These are phyloP conservation scores for Lordiphosa collinella DNA, from an alignment of 1,140 invertebrate genomes.

Conservation along the genomic window DNA sequence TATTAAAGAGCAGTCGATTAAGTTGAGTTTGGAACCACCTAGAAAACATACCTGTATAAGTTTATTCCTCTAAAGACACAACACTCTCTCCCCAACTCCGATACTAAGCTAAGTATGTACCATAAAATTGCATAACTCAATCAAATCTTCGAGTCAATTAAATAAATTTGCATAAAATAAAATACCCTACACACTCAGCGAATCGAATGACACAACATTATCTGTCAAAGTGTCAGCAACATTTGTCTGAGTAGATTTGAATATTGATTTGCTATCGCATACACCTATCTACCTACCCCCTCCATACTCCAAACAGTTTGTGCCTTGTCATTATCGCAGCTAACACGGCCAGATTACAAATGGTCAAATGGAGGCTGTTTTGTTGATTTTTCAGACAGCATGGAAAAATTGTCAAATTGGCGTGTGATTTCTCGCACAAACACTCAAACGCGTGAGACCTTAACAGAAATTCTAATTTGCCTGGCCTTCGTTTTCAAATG, in stretches of 20 bases:
- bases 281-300: conserved; percentile 1
- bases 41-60: too few species aligned
- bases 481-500: conserved; percentile 59
- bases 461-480: conserved; percentile 59
- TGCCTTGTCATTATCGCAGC: conserved; percentile 57
- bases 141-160: too few species aligned
- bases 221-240: conserved; percentile 67
- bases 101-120: too few species aligned
- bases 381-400: conserved; percentile 10
- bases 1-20: too few species aligned
- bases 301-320: conserved; percentile 7
- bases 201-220: conserved; percentile 52
- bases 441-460: background rate
- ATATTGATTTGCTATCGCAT: conserved; percentile 44
- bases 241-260: conserved; percentile 57
- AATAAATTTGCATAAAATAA: too few species aligned
- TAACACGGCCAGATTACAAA: conserved; percentile 58
- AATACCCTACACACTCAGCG: conserved; percentile 40
- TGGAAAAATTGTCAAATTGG: conserved; percentile 48
- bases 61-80: too few species aligned
- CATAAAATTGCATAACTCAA: too few species aligned
- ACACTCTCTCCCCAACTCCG: too few species aligned
- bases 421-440: conserved; percentile 38
- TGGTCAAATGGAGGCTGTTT: conserved; percentile 16
- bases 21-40: too few species aligned